Evolutionary conservation across 2,113 vertebrate genomes (phyloP).

Genomic region (Eurypyga helias): DNA sequence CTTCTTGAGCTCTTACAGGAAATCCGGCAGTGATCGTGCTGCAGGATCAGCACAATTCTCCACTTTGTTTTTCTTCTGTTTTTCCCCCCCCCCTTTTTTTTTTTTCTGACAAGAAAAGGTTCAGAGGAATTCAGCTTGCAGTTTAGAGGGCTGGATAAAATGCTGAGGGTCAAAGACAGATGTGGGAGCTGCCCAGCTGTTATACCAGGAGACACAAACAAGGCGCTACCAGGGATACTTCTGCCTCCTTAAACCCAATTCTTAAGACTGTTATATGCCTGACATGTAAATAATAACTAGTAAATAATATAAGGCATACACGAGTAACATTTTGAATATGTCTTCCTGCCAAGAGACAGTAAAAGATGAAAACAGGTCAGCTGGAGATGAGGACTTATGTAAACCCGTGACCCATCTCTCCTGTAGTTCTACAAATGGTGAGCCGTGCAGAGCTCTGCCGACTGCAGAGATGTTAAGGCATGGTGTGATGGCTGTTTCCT

Average conservation of each 20-base stretch:
- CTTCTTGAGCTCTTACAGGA: background rate
- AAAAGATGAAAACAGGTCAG: background rate
- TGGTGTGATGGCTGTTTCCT: background rate
- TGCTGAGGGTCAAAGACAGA: background rate
- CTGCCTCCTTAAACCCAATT: background rate
- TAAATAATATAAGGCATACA: background rate
- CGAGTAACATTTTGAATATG: background rate
- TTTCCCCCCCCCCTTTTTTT: background rate
- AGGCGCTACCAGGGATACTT: background rate
- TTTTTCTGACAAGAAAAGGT: background rate
- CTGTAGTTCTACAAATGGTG: background rate
- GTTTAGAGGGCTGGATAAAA: background rate
- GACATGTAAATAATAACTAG: background rate
- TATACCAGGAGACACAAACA: background rate
- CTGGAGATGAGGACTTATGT: background rate
- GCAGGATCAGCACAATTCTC: slow-evolving; percentile 56
- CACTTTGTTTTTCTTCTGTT: background rate
- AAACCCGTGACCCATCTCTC: background rate
- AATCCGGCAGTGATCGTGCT: slow-evolving; percentile 7
- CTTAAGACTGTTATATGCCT: background rate
- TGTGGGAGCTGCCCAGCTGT: background rate
- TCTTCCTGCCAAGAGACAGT: background rate
- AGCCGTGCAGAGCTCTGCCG: background rate
- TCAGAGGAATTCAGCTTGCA: background rate
- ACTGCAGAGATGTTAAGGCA: background rate